phyloP scores from a whole-genome alignment of 2,113 vertebrate species.

The Psittacus erithacus region DNA sequence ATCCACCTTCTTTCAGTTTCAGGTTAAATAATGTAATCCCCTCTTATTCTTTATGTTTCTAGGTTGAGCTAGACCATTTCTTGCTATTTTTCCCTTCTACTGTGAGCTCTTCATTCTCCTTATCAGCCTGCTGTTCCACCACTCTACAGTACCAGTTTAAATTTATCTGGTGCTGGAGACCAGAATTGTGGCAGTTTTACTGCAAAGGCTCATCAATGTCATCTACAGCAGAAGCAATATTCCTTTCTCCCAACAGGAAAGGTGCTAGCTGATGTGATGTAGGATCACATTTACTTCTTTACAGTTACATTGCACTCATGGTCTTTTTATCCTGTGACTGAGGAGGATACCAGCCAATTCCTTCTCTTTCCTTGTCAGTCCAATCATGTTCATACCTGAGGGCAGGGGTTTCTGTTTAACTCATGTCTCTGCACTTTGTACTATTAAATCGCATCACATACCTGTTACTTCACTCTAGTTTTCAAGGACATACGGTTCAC shows the following conservation, averaged over 20 bases:
- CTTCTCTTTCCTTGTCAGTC: background rate
- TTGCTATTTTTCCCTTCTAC: background rate
- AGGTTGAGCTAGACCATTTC: background rate
- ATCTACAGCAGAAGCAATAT: background rate
- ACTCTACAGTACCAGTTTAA: background rate
- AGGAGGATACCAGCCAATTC: background rate
- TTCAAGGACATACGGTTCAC: background rate
- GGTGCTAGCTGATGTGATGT: background rate
- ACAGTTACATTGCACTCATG: background rate
- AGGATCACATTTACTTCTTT: background rate
- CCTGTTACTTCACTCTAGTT: background rate
- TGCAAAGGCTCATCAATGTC: constrained; percentile 4
- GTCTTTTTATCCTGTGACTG: background rate
- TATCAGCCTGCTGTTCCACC: background rate
- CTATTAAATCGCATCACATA: background rate
- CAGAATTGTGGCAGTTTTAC: background rate
- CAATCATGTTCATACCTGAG: background rate
- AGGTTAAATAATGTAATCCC: background rate
- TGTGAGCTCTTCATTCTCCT: background rate
- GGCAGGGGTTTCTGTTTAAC: background rate
- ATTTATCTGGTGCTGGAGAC: background rate
- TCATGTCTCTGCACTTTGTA: background rate
- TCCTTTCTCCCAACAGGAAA: background rate
- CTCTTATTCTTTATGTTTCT: background rate
- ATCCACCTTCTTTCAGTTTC: background rate